Evolutionary conservation across 2,888 invertebrate species (phyloP).

Genomic region (Machimus atricapillus): DNA sequence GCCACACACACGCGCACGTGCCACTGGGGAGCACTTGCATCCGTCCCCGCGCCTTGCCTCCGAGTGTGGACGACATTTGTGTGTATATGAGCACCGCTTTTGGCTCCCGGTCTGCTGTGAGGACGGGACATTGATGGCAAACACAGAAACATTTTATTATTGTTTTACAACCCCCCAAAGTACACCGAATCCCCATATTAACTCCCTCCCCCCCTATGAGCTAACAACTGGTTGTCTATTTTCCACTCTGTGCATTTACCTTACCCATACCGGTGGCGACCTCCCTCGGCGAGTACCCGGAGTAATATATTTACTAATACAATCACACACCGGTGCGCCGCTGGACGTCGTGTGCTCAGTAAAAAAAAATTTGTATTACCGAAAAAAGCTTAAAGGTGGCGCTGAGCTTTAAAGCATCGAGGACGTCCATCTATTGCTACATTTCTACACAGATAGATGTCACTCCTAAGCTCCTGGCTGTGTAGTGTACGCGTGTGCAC

Average conservation of each 20-base stretch:
- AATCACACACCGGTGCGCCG: background rate
- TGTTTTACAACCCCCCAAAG: constrained; percentile 40
- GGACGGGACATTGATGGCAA: constrained; percentile 29
- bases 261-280: background rate
- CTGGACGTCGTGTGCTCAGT: background rate
- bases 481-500: background rate
- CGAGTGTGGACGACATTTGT: background rate
- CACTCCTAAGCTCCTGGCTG: background rate
- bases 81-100: background rate
- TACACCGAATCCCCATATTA: constrained; percentile 36
- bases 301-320: background rate
- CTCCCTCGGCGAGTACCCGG: background rate
- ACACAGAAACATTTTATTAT: constrained; percentile 41
- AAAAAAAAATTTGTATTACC: constrained; percentile 31
- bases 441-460: background rate
- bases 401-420: constrained; percentile 17
- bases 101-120: background rate
- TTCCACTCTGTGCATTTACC: constrained; percentile 36
- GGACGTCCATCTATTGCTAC: background rate
- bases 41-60: background rate
- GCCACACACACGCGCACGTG: background rate
- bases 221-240: constrained; percentile 32
- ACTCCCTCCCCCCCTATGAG: constrained; percentile 30
- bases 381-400: constrained; percentile 32
- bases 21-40: background rate